Base-by-base conservation (phyloP, 2,888 invertebrate genomes). In the Eurytoma adleriae region DNA sequence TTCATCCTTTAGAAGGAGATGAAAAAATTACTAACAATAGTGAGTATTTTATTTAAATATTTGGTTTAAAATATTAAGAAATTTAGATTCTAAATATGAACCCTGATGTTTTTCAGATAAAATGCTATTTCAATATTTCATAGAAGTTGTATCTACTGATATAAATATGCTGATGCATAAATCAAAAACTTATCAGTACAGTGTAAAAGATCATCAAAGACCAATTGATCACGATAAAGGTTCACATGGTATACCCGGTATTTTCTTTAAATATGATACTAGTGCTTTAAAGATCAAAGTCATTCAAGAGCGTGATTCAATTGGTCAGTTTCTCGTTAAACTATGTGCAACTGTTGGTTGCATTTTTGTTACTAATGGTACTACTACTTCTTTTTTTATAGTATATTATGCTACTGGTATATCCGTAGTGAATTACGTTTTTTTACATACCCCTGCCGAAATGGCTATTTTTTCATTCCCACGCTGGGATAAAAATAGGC, bases 1-100 rank as follows among this genome's bases (percentile, higher is more conserved):
- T 99, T 82, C 97, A 98, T 91, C 99, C 99, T 0, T 91, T 99
- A 78, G 99, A 99, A 92, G 98, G 98, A 14, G 98, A 98, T 90
- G 97, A 98, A 89, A 95, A 96, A 89, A 92, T 97, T 73, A 94
- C 98, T 2, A 87, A 91, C 66, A 90, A 92, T 77, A 93, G 95
- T 95, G 91, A 92, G 92, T 91, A 79, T 71, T 52, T 2, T 56
- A 50, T 1, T 48, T 48, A 13, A 48, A 30, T 30, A 50, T 18
- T 59, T 40, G 54, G 5, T 27, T 30, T 56, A 48, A 30, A 57
- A 30, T 27, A 40, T 52, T 27, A 57, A 3, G n/a, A 52, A 27
- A 62, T 48, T 57, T 57, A 66, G 50, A 78, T 48, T 30, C 0
- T 64, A 40, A 40, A 40, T 66, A 67, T 56, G 62, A 48, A 68